Conservation (phyloP, 1,140 invertebrate genomes). For the Drosophila lini region DNA sequence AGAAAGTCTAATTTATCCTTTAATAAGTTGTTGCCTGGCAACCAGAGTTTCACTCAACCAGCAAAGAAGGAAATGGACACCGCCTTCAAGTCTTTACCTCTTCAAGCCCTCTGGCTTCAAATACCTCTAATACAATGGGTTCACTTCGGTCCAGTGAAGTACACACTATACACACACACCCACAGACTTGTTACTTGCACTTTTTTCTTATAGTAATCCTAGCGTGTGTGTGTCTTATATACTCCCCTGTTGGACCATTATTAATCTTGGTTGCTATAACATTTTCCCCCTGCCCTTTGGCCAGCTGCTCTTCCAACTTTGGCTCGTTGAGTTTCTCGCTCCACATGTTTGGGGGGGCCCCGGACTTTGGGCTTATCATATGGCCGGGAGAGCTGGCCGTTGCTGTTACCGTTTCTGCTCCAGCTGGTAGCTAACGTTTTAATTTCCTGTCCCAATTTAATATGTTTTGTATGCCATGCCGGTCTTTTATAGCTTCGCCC, state of each 20-base stretch:
- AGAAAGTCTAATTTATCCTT: not conserved
- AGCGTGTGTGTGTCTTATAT: constrained; percentile 5
- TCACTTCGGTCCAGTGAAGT: constrained; percentile 3
- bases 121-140: not conserved
- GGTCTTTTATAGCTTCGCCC: constrained; percentile 27
- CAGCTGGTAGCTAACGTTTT: constrained; percentile 57
- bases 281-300: constrained; percentile 33
- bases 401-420: constrained; percentile 48
- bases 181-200: constrained; percentile 52
- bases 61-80: constrained; percentile 9
- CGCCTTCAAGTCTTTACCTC: not conserved
- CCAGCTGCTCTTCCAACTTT: constrained; percentile 30
- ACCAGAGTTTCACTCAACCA: constrained; percentile 7
- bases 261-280: constrained; percentile 49
- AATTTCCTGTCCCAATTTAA: constrained; percentile 68
- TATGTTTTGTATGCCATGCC: constrained; percentile 31
- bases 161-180: constrained; percentile 6
- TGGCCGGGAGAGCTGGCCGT: constrained; percentile 22
- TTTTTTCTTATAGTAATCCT: constrained; percentile 42
- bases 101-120: not conserved
- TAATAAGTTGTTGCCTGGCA: not conserved
- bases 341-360: constrained; percentile 34
- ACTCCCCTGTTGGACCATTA: constrained; percentile 49
- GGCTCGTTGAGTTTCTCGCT: constrained; percentile 48
- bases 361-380: constrained; percentile 40